phyloP scores from a whole-genome alignment of 2,797 vertebrate genomes.

The Semaprochilodus insignis region DNA sequence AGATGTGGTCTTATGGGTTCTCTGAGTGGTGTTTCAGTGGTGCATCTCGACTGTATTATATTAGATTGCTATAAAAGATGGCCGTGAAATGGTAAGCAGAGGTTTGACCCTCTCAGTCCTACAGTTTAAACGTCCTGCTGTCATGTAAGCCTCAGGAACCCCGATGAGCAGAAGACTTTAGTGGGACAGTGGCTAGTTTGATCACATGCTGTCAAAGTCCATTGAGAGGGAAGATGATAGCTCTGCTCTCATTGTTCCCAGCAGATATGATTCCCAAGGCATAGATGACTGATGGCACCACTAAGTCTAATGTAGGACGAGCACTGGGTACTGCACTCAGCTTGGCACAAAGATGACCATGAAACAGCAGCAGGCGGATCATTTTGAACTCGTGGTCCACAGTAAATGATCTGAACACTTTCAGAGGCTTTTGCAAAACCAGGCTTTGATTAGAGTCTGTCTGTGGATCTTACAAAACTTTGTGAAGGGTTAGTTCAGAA shows the following conservation, averaged over 20 bases:
- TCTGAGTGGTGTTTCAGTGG: too few species aligned
- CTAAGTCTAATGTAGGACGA: too few species aligned
- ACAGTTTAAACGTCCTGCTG: not conserved
- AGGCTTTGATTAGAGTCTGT: not conserved
- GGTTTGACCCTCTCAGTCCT: not conserved
- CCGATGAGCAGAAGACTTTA: too few species aligned
- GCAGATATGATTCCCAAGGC: too few species aligned
- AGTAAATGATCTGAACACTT: not conserved
- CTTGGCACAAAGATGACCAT: not conserved
- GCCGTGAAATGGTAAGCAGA: not conserved
- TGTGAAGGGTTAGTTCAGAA: not conserved
- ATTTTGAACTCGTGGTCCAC: not conserved
- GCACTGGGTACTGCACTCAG: not conserved
- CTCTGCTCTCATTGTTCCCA: too few species aligned
- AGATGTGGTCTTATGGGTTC: too few species aligned
- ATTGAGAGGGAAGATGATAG: too few species aligned
- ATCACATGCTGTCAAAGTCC: too few species aligned
- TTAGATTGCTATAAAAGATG: too few species aligned
- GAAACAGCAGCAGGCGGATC: not conserved
- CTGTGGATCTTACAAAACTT: not conserved
- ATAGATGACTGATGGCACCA: too few species aligned
- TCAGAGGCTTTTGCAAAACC: not conserved
- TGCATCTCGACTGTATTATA: too few species aligned
- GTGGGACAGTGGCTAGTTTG: too few species aligned
- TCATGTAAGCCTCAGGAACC: not conserved